phyloP scores from a whole-genome alignment of 1,140 invertebrate species.

The Meteorus sp. region DNA sequence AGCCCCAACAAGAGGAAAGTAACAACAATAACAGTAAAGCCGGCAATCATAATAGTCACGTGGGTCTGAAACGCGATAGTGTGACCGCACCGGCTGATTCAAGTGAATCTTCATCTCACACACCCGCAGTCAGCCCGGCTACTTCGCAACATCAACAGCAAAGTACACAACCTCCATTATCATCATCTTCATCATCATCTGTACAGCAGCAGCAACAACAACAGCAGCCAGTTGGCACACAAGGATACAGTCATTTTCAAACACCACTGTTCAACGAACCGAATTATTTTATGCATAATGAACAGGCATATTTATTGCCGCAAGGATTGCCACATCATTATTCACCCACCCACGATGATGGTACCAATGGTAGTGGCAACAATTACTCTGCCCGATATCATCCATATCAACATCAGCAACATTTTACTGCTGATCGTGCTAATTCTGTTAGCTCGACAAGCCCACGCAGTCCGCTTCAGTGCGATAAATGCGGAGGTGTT shows the following conservation, averaged over 20 bases:
- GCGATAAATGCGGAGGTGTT: slow-evolving; percentile 78
- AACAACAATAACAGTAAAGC: slow-evolving; percentile 69
- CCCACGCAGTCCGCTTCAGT: slow-evolving; percentile 70
- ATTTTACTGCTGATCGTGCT: slow-evolving; percentile 57
- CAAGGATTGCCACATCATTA: slow-evolving; percentile 44
- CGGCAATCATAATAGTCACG: slow-evolving; percentile 53
- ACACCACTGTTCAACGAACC: slow-evolving; percentile 41
- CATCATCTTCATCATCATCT: slow-evolving; percentile 44
- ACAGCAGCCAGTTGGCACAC: slow-evolving; percentile 51
- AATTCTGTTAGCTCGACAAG: slow-evolving; percentile 67
- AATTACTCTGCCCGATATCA: slow-evolving; percentile 42
- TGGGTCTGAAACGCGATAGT: slow-evolving; percentile 51
- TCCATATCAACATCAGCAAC: slow-evolving; percentile 59
- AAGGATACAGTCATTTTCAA: slow-evolving; percentile 35
- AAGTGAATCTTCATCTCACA: slow-evolving; percentile 58
- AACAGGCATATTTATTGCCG: slow-evolving; percentile 39
- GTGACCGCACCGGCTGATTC: slow-evolving; percentile 65
- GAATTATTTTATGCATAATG: slow-evolving; percentile 45
- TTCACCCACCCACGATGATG: slow-evolving; percentile 40
- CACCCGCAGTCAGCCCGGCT: slow-evolving; percentile 37
- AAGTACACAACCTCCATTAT: slow-evolving; percentile 54
- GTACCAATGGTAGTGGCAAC: slow-evolving; percentile 26
- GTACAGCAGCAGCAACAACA: slow-evolving; percentile 36
- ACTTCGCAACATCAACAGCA: slow-evolving; percentile 31
- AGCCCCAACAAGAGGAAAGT: slow-evolving; percentile 63